A percentile compares a stretch with the other conserved stretches of the same genome.
phyloP scores from a whole-genome alignment of 2,888 invertebrate species.

The Cosmia pyralina region DNA sequence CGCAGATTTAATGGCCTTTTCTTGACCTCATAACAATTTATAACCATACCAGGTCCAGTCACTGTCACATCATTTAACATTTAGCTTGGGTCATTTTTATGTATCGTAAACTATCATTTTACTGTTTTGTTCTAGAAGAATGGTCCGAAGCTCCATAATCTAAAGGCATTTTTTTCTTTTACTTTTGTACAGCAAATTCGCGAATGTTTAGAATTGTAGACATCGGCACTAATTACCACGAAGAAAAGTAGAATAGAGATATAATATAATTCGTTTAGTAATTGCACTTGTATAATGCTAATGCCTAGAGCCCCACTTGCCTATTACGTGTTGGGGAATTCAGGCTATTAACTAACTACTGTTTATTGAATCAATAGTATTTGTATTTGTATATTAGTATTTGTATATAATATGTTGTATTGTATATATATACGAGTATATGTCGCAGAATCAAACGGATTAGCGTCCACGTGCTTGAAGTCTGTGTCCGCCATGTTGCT shows the following conservation, averaged over 20 bases:
- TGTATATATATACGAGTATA: no score
- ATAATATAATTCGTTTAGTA: no score
- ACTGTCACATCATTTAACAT: constrained; percentile 37
- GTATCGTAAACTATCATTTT: constrained; percentile 40
- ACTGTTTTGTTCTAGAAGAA: constrained; percentile 11
- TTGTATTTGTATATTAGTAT: no score
- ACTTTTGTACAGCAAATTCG: background rate
- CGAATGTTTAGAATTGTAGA: background rate
- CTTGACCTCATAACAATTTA: constrained; percentile 55
- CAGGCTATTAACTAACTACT: no score
- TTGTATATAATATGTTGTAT: no score
- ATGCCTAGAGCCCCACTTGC: background rate
- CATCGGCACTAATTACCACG: background rate
- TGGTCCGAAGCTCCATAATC: background rate
- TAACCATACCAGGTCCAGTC: constrained; percentile 8
- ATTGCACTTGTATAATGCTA: no score
- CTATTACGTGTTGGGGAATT: background rate
- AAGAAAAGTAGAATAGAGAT: no score
- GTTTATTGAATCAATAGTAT: no score
- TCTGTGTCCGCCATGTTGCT: no score
- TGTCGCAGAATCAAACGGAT: no score
- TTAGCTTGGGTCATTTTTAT: constrained; percentile 45
- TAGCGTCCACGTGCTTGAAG: no score
- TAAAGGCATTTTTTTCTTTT: background rate
- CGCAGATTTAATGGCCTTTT: constrained; percentile 48